A percentile compares a stretch with the other conserved stretches of the same genome.
Evolutionary conservation across 1,140 invertebrate genomes (phyloP).

Genomic region (Panagrolaimus sp.): DNA sequence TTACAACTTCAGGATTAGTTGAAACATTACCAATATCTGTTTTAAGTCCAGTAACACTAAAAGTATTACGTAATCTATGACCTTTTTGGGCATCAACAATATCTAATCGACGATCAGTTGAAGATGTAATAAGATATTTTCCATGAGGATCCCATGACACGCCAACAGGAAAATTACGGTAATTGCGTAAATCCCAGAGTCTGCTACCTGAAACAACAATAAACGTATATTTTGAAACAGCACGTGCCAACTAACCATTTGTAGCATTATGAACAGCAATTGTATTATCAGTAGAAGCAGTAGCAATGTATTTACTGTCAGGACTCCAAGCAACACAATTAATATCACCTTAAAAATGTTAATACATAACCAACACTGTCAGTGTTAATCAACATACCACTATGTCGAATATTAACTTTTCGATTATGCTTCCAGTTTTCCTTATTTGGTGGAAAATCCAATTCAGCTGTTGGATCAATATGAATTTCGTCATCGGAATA

Average conservation of each 20-base stretch:
- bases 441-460: conserved; percentile 42
- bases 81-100: conserved; percentile 41
- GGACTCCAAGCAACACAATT: conserved; percentile 31
- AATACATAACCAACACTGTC: no score
- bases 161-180: conserved; percentile 34
- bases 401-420: conserved; percentile 35
- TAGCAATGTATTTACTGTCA: conserved; percentile 19
- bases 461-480: neutral
- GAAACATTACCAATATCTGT: neutral
- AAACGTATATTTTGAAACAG: neutral
- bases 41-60: conserved; percentile 29
- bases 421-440: conserved; percentile 42
- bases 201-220: conserved; percentile 20
- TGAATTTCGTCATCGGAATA: conserved; percentile 11
- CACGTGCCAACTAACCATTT: neutral
- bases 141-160: conserved; percentile 43
- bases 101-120: conserved; percentile 42
- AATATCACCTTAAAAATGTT: conserved; percentile 18
- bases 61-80: conserved; percentile 25
- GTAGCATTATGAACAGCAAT: neutral
- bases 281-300: conserved; percentile 29
- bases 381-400: neutral
- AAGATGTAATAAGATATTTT: conserved; percentile 41
- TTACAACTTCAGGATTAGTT: conserved; percentile 17
- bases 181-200: conserved; percentile 34